Evolutionary conservation across 2,888 invertebrate species (phyloP).

Genomic region (Troides aeacus): DNA sequence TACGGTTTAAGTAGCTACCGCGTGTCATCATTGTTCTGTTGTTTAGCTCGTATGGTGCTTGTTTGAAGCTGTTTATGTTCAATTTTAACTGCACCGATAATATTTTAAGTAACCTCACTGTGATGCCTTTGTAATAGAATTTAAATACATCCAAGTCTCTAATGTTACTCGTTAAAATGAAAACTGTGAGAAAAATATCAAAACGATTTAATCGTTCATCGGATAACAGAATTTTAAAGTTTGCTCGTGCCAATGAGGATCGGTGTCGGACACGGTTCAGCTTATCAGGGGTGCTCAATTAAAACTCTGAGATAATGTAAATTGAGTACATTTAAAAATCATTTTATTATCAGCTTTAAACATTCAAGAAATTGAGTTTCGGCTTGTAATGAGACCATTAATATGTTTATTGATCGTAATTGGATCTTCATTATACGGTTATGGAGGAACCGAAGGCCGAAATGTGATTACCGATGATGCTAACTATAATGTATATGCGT

Average conservation of each 20-base stretch:
- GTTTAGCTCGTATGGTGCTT: constrained; percentile 5
- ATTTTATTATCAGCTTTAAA: constrained; percentile 26
- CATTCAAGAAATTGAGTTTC: constrained; percentile 34
- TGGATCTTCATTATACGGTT: constrained; percentile 13
- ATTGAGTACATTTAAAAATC: constrained; percentile 39
- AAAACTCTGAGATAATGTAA: constrained; percentile 41
- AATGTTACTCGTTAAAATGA: constrained; percentile 19
- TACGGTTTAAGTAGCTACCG: constrained; percentile 16
- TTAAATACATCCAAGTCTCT: neutral
- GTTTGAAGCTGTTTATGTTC: no score
- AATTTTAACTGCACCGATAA: no score
- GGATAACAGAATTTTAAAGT: constrained; percentile 18
- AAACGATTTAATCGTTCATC: constrained; percentile 22
- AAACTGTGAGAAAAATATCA: constrained; percentile 11
- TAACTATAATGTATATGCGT: no score
- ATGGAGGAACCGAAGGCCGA: constrained; percentile 1
- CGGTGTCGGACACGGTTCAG: constrained; percentile 18
- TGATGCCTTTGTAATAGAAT: no score
- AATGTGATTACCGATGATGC: constrained; percentile 1
- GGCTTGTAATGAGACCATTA: constrained; percentile 28
- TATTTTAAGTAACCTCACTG: no score
- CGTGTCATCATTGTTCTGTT: constrained; percentile 33
- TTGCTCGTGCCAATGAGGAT: constrained; percentile 7
- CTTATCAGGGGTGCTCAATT: constrained; percentile 34
- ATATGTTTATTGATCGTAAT: constrained; percentile 21